These are phyloP conservation scores for Athalia rosae DNA, from an alignment of 2,888 invertebrate genomes.

Conservation along the genomic window DNA sequence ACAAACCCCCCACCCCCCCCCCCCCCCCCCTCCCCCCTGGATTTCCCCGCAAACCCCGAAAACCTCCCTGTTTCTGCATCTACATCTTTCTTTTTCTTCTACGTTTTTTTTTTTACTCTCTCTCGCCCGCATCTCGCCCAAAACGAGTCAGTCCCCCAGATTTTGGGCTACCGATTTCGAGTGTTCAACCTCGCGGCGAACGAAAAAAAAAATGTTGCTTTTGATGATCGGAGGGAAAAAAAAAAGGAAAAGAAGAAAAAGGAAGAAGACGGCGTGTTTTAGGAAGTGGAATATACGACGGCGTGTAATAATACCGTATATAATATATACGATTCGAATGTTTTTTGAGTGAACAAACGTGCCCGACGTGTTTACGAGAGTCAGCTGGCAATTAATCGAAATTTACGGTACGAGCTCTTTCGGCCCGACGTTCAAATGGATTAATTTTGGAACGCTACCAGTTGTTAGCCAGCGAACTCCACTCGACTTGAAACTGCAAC, in stretches of 20 bases:
- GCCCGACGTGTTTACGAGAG: constrained; percentile 62
- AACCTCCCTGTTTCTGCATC: neutral
- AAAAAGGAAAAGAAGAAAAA: too few relatives aligned
- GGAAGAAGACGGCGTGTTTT: too few relatives aligned
- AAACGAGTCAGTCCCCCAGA: too few relatives aligned
- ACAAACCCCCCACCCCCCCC: constrained; percentile 52
- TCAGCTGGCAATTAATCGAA: constrained; percentile 66
- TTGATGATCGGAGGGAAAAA: too few relatives aligned
- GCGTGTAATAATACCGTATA: too few relatives aligned
- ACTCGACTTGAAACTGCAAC: too few relatives aligned
- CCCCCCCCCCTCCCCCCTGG: constrained; percentile 54
- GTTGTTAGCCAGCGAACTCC: neutral
- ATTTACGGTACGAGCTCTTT: constrained; percentile 61
- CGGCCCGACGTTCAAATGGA: constrained; percentile 57
- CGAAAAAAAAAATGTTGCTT: too few relatives aligned
- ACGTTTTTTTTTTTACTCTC: neutral
- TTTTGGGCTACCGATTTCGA: too few relatives aligned
- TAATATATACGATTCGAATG: constrained; percentile 3
- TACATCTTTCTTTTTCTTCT: neutral
- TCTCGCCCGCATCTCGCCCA: too few relatives aligned
- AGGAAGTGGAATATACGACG: too few relatives aligned
- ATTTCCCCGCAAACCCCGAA: neutral
- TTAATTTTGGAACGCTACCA: constrained; percentile 58
- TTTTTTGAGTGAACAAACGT: constrained; percentile 55
- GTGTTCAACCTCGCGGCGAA: too few relatives aligned